Evolutionary conservation across 2,113 vertebrate genomes (phyloP), one percentile per base, ranked within the genome.

Genomic region (Corydoras maculifer): DNA sequence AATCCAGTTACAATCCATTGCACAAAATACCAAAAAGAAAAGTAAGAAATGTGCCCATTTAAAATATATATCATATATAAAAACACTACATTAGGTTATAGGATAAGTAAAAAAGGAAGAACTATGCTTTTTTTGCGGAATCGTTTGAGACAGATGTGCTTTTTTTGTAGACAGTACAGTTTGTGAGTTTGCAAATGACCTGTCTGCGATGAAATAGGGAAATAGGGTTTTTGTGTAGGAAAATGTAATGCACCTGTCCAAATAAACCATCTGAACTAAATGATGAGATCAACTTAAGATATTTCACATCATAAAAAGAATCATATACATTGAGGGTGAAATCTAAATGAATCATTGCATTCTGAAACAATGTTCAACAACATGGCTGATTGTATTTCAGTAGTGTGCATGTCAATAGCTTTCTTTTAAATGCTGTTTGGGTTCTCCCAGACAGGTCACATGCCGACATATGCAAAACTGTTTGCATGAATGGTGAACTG

Each of bases 201-300:
- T 54, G 25, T 2, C 7, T 70, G 49, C 30, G 15, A 25, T 60
- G 6, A n/a, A 48, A 62, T 72, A 72, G 63, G 51, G 32, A 68
- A 58, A 62, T 58, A 53, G 15, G 62, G 69, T 68, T 76, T 78
- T 78, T 78, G 65, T 61, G 72, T 78, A 75, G 69, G 73, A 59
- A 69, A 78, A 78, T 78, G 29, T n/a, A 50, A 57, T 60, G 49
- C 48, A 55, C 60, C 29, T 62, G 49, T 62, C 63, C 48, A 66
- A 70, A 65, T 35, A 54, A 75, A 68, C 72, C 58, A 8, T 6
- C 50, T 14, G 30, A 67, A 67, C 55, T 48, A 71, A 78, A 66
- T 14, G 29, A 12, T 43, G 30, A 43, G 69, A 10, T 63, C 31
- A 14, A 5, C 29, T 29, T 61, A 13, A 61, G 9, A 58, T 6